These are phyloP conservation scores for Leucoma salicis DNA, from an alignment of 2,888 invertebrate genomes.

Conservation along the genomic window DNA sequence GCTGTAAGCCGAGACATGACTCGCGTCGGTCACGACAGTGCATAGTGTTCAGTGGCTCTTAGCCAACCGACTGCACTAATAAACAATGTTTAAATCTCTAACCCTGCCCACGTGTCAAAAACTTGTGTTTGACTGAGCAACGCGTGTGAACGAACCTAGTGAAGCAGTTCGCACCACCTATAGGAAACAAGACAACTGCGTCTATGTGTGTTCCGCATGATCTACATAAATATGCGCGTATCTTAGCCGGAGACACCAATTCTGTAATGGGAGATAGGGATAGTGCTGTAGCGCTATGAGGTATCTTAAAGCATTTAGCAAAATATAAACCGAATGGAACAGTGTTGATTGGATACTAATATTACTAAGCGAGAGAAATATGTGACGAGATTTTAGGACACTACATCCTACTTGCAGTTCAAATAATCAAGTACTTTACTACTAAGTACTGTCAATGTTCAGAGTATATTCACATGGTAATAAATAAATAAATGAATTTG, in stretches of 20 bases:
- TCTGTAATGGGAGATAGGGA: background rate
- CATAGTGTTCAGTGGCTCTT: constrained; percentile 15
- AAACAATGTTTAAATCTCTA: constrained; percentile 25
- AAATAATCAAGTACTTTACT: too few species aligned
- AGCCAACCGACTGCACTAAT: constrained; percentile 31
- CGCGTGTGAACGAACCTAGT: constrained; percentile 14
- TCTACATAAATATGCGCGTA: background rate
- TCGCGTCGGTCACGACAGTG: background rate
- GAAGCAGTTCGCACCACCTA: constrained; percentile 3
- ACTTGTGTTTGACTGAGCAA: constrained; percentile 21
- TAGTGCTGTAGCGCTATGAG: too few species aligned
- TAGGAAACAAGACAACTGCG: background rate
- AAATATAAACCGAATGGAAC: too few species aligned
- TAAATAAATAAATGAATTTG: too few species aligned
- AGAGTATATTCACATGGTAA: too few species aligned
- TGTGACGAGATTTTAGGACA: too few species aligned
- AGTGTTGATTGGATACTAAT: too few species aligned
- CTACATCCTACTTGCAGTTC: too few species aligned
- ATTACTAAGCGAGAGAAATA: too few species aligned
- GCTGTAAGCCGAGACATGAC: constrained; percentile 43
- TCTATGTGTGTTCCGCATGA: background rate
- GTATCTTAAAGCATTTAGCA: constrained; percentile 14
- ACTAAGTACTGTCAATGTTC: too few species aligned
- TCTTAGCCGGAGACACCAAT: background rate
- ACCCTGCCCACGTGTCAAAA: constrained; percentile 16